Percentiles rank a stretch among this genome's conserved stretches.
Conservation (phyloP, 2,113 vertebrate genomes). For the Penelope pileata region DNA sequence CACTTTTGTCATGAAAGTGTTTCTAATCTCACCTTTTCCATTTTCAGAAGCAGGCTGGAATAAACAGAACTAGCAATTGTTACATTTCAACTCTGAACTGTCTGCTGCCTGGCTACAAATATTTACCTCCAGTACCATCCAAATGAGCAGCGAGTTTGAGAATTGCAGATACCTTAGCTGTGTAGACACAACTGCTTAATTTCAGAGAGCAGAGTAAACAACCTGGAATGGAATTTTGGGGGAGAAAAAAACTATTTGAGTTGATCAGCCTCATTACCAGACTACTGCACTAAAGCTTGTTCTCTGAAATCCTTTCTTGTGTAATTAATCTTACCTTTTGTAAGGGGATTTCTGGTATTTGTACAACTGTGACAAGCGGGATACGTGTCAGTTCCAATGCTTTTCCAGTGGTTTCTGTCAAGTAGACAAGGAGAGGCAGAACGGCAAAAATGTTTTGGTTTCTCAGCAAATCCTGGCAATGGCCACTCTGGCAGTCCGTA, state of each 20-base stretch:
- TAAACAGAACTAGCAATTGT: slow-evolving; percentile 53
- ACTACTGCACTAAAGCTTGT: background rate
- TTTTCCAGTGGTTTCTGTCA: background rate
- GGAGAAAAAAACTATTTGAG: slow-evolving; percentile 36
- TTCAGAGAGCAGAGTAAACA: slow-evolving; percentile 70
- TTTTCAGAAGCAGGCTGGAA: background rate
- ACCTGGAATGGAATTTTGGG: slow-evolving; percentile 26
- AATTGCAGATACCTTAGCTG: slow-evolving; percentile 74
- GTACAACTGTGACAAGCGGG: background rate
- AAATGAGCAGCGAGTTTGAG: slow-evolving; percentile 75
- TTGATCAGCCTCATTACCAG: slow-evolving; percentile 67
- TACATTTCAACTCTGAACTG: slow-evolving; percentile 26
- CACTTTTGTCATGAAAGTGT: background rate
- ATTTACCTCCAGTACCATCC: slow-evolving; percentile 65
- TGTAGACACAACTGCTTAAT: slow-evolving; percentile 74
- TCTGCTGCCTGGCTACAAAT: slow-evolving; percentile 59
- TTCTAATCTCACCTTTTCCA: background rate
- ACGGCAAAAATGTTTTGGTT: background rate
- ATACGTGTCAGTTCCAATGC: background rate
- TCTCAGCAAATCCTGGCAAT: background rate
- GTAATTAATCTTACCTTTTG: slow-evolving; percentile 17
- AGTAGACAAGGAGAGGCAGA: background rate
- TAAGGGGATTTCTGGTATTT: background rate
- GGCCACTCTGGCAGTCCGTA: fast-evolving
- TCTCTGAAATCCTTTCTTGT: background rate